Base-by-base conservation (phyloP, 2,888 invertebrate genomes). In the Herminia tarsipennalis region DNA sequence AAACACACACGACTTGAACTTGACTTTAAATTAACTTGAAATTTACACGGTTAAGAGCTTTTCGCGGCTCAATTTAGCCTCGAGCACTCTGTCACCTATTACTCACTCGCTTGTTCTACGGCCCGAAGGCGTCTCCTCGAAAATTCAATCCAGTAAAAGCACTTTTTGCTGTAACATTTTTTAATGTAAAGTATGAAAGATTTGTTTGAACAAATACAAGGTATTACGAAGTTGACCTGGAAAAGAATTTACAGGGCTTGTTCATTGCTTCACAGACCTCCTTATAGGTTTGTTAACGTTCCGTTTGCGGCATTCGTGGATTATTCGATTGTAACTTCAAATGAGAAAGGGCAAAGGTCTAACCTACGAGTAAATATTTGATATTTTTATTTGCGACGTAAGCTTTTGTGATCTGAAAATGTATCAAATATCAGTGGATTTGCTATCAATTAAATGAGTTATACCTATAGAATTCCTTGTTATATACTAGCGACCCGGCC, bases 111-210 rank as follows among this genome's bases (percentile, higher is more conserved):
- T 33, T 12, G 8, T 41, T 60, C 39, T n/a, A 9, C 2, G 34
- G 41, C 53, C 46, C 41, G 46, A 27, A 46, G n/a, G 28, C 21
- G 56, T 51, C 49, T 61, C 44, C 62, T 73, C 58, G 60, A 67
- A 68, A 68, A 70, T 66, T 70, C 66, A 69, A 75, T 74, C 62
- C 66, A 48, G 69, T 72, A 70, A 74, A 72, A 76, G 69, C 69
- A 48, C 50, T 48, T 53, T 65, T 48, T 38, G 50, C 34, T 36
- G 46, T 51, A 46, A 51, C 40, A 16, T 48, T 56, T 61, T 48
- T 37, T 54, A 59, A 55, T 53, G 49, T 55, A 33, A 42, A 49
- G 50, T 42, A 48, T 36, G 38, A 54, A 48, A 32, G 33, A 41
- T 49, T 59, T 59, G 33, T 51, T 54, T 47, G 51, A 22, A 44